phyloP scores from a whole-genome alignment of 35 echinoderm and acorn worm genomes.

The Eucidaris tribuloides region DNA sequence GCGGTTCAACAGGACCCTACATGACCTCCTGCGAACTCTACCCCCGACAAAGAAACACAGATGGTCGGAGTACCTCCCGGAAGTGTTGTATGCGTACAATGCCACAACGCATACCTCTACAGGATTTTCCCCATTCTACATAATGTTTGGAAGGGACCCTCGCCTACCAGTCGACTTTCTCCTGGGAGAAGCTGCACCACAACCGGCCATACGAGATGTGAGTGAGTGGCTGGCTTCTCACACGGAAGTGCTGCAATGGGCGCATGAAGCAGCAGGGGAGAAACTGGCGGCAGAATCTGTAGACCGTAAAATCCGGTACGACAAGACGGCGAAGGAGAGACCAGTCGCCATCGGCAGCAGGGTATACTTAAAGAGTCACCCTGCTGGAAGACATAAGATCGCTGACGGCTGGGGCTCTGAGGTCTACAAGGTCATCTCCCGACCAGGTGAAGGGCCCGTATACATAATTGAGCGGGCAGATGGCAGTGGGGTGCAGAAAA shows the following conservation, averaged over 20 bases:
- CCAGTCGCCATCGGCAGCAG: slow-evolving; percentile 38
- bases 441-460: too few relatives aligned
- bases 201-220: too few relatives aligned
- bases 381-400: not conserved
- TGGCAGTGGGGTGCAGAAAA: too few relatives aligned
- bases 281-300: slow-evolving; percentile 50
- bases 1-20: slow-evolving; percentile 54
- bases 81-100: slow-evolving; percentile 43
- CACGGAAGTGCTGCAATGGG: slow-evolving; percentile 25
- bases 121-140: slow-evolving; percentile 38
- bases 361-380: slow-evolving; percentile 32
- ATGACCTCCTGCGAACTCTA: slow-evolving; percentile 54
- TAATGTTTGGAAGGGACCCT: slow-evolving; percentile 58
- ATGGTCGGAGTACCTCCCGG: slow-evolving; percentile 35
- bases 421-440: too few relatives aligned
- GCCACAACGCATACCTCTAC: slow-evolving; percentile 6
- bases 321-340: slow-evolving; percentile 17
- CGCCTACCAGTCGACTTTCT: slow-evolving; percentile 28
- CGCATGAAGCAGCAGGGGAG: slow-evolving; percentile 26
- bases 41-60: slow-evolving; percentile 40
- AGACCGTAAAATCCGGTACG: not conserved
- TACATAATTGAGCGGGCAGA: too few relatives aligned
- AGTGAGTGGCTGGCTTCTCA: slow-evolving; percentile 40
- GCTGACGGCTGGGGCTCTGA: too few relatives aligned
- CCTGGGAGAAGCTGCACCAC: too few relatives aligned